Percentiles rank a stretch among this genome's conserved stretches.
Evolutionary conservation across 30 jellyfish, hydroid and myxozoan genomes (phyloP).

Genomic region (Aurelia aurita complex sp. Pacific): DNA sequence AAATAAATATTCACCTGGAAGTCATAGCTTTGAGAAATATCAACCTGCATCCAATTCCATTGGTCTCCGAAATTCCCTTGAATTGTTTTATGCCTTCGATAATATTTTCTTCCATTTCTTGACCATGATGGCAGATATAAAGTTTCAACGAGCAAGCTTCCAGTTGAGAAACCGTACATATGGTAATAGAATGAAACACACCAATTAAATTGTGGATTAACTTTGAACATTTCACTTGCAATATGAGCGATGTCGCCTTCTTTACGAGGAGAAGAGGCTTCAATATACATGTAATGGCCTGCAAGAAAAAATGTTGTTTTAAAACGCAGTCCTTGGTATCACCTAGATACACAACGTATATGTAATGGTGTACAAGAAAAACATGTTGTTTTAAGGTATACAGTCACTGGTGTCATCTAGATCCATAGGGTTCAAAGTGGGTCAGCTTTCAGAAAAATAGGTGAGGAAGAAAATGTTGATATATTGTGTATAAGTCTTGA

Average conservation of each 20-base stretch:
- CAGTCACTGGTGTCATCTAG: too few species aligned
- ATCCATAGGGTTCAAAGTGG: too few species aligned
- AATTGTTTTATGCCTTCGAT: conserved; percentile 51
- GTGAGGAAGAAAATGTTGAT: too few species aligned
- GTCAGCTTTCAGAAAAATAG: too few species aligned
- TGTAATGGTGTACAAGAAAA: conserved; percentile 69
- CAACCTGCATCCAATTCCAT: conserved; percentile 87
- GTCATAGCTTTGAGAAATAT: conserved; percentile 78
- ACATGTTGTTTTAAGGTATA: too few species aligned
- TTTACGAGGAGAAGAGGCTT: conserved; percentile 90
- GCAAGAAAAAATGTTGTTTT: too few species aligned
- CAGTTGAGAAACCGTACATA: conserved; percentile 86
- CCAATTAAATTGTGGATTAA: conserved; percentile 94
- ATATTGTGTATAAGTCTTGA: too few species aligned
- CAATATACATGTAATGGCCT: conserved; percentile 94
- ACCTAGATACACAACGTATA: conserved; percentile 56
- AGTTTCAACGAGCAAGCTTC: conserved; percentile 70
- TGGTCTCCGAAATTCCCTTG: conserved; percentile 79
- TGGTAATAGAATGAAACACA: conserved; percentile 93
- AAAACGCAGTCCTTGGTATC: too few species aligned
- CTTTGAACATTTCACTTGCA: conserved; percentile 89
- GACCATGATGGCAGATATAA: conserved; percentile 80
- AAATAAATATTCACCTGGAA: conserved; percentile 63
- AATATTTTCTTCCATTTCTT: conserved; percentile 51
- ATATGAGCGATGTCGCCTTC: conserved; percentile 79